A percentile compares a stretch with the other conserved stretches of the same genome.
phyloP scores from a whole-genome alignment of 2,113 vertebrate genomes.

The Tor tambroides region DNA sequence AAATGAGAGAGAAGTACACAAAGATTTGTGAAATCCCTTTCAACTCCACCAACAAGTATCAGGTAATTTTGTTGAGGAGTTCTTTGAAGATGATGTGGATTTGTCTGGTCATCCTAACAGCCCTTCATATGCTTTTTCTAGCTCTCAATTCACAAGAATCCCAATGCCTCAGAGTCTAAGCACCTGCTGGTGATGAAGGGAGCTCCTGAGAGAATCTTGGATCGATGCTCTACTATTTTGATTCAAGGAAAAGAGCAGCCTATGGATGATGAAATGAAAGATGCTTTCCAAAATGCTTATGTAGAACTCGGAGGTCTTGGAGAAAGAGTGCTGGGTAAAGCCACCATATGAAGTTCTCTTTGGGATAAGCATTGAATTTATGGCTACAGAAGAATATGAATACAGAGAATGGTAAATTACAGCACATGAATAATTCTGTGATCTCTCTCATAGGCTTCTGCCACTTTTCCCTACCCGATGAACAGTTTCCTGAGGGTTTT shows the following conservation, averaged over 20 bases:
- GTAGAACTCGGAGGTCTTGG: slow-evolving; percentile 82
- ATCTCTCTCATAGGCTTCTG: slow-evolving; percentile 76
- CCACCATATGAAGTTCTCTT: not conserved
- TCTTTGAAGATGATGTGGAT: slow-evolving; percentile 52
- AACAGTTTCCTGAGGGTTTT: slow-evolving; percentile 84
- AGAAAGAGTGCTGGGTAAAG: slow-evolving; percentile 85
- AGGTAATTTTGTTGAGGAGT: too few relatives aligned
- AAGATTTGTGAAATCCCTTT: slow-evolving; percentile 48
- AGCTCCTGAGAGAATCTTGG: slow-evolving; percentile 89
- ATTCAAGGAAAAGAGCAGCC: slow-evolving; percentile 83
- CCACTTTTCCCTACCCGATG: slow-evolving; percentile 79
- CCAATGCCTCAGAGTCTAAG: slow-evolving; percentile 71
- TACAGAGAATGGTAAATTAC: too few relatives aligned
- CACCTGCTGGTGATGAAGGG: slow-evolving; percentile 92
- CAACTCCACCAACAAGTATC: too few relatives aligned
- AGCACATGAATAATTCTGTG: too few relatives aligned
- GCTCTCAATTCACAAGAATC: slow-evolving; percentile 89
- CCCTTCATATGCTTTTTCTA: slow-evolving; percentile 51
- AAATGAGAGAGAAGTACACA: slow-evolving; percentile 80
- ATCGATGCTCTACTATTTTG: slow-evolving; percentile 86
- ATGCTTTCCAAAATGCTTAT: too few relatives aligned
- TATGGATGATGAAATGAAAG: too few relatives aligned
- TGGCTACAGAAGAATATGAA: too few relatives aligned
- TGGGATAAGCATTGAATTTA: too few relatives aligned
- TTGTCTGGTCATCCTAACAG: not conserved